Evolutionary conservation across 2,797 vertebrate species (phyloP), one percentile per base, ranked within the genome.

Genomic region (Benthosema pterotum): DNA sequence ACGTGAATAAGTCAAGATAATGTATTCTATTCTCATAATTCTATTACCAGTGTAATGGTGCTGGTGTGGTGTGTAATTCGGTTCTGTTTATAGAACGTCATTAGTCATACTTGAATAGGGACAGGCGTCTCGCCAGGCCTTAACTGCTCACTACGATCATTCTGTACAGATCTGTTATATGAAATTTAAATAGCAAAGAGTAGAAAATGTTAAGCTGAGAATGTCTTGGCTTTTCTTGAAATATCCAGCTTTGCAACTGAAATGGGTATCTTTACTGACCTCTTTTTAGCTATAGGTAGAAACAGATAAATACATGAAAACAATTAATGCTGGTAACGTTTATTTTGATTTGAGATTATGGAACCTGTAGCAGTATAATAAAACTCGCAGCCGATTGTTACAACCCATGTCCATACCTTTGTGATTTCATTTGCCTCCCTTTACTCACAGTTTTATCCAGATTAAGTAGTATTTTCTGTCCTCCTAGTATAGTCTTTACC

Each of bases 321-420:
- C 63, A 64, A 14, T 49, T 74, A 75, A 66, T 22, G 38, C 65
- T 56, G 13, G 47, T 65, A 68, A 46, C 61, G 11, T 80, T 69
- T 82, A 73, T 87, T 84, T 77, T 78, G 77, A 78, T 78, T 60
- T 16, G 74, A 69, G 80, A 88, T 88, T 86, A 79, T 78, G 49
- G 58, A 77, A 79, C 75, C 63, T 63, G 48, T 52, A 66, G 61
- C 67, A 77, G 75, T 70, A 22, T 67, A 46, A 67, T 63, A 42
- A 53, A 73, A 49, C 60, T 60, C 48, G 2, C 22, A n/a, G n/a
- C 17, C n/a, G 75, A 47, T 78, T 72, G 72, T 65, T 65, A 73
- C 64, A 67, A 17, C 3, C 58, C 15, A 42, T 47, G 52, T 74
- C 62, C 56, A 49, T 13, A 56, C 43, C 12, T 52, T 32, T 63